phyloP scores from a whole-genome alignment of 2,113 vertebrate species.

The Carassius auratus region DNA sequence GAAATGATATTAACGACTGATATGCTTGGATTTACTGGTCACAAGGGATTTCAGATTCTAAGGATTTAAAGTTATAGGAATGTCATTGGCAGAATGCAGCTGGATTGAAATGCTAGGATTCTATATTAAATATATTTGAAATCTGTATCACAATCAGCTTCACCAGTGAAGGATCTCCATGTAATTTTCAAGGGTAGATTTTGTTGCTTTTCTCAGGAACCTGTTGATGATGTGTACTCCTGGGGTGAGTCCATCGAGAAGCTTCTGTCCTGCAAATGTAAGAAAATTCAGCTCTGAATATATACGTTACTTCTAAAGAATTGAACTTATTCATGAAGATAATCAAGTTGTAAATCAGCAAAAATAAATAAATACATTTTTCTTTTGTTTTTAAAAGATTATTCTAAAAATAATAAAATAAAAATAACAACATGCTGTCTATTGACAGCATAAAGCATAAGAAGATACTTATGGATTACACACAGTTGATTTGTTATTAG shows the following conservation, averaged over 20 bases:
- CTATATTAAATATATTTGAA: constrained; percentile 12
- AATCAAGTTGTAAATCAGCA: too few species aligned
- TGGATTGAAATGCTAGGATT: not conserved
- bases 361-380: too few species aligned
- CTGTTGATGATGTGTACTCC: constrained; percentile 74
- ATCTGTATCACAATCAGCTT: constrained; percentile 33
- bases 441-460: too few species aligned
- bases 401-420: too few species aligned
- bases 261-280: constrained; percentile 89
- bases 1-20: not conserved
- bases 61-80: not conserved
- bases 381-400: too few species aligned
- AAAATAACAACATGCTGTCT: too few species aligned
- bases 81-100: not conserved
- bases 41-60: not conserved
- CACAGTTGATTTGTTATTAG: too few species aligned
- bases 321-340: too few species aligned
- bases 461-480: too few species aligned
- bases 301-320: too few species aligned
- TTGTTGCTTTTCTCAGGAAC: constrained; percentile 89
- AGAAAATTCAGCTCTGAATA: constrained; percentile 53
- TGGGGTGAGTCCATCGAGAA: constrained; percentile 92
- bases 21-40: not conserved
- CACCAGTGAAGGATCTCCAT: constrained; percentile 79
- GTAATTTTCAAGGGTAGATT: constrained; percentile 94